Base-by-base conservation (phyloP, 2,888 invertebrate genomes). In the Camptogramma bilineatum region DNA sequence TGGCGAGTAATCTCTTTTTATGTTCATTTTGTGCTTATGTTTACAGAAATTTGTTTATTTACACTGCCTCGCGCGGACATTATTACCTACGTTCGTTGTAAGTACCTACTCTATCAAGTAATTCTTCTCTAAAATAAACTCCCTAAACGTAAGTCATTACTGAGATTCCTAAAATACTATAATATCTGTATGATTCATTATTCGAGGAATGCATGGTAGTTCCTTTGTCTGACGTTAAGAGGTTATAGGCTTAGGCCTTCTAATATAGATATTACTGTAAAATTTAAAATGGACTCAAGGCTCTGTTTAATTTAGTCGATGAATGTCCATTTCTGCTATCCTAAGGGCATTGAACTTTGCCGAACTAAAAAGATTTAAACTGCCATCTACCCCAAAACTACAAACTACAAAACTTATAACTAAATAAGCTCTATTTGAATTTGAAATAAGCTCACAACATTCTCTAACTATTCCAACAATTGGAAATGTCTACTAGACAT, bases 1-100 rank as follows among this genome's bases (percentile, higher is more conserved):
- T 86, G 78, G 83, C 83, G 74, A 85, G 83, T 84, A 77, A 79
- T 77, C 77, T 81, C 80, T 84, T 82, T 84, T 87, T 83, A 86
- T 85, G 86, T 83, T 85, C 83, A 78, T 81, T 84, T 84, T 82
- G 83, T 84, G 85, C 78, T 77, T 75, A 75, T 91, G 93, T 92
- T 91, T 91, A 91, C 89, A 86, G 82, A 77, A 76, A 79, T 84
- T 85, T 92, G 92, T 92, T 92, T 92, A 91, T 92, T 91, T 92
- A 91, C 90, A 77, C 83, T 87, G 80, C 72, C 73, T 75, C 73
- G 72, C 81, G 83, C 84, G 82, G 76, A 77, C 54, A 28, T 28
- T 7, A 7, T 24, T n/a, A n/a, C n/a, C 24, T 57, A 46, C 48
- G 39, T 52, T 19, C 21, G 47, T 54, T 21, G 51, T 62, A 54